These are phyloP conservation scores for Cryptus armator DNA, from an alignment of 2,888 invertebrate species.

Conservation along the genomic window DNA sequence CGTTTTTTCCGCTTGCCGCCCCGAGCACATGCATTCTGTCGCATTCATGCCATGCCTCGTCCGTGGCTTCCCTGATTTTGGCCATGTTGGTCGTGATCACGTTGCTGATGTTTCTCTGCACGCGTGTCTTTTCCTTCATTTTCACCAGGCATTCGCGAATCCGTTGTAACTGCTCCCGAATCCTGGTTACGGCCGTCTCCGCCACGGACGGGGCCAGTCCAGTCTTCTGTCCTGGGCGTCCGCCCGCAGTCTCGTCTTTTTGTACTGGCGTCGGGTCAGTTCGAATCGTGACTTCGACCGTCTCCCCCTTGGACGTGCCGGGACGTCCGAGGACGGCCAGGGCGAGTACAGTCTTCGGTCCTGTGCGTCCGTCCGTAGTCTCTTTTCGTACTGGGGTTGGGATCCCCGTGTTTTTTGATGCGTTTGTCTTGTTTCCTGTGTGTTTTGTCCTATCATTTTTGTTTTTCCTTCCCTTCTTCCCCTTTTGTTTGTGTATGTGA, in stretches of 20 bases:
- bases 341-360: too few species aligned
- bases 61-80: background rate
- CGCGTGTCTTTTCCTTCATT: background rate
- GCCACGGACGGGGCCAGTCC: background rate
- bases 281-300: too few species aligned
- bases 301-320: too few species aligned
- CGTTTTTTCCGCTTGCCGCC: background rate
- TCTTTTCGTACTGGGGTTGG: slow-evolving; percentile 3
- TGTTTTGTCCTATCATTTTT: background rate
- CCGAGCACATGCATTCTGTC: slow-evolving; percentile 25
- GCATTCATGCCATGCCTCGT: slow-evolving; percentile 5
- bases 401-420: slow-evolving; percentile 14
- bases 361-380: too few species aligned
- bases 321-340: too few species aligned
- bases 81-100: slow-evolving; percentile 11
- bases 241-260: background rate
- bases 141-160: background rate
- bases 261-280: background rate
- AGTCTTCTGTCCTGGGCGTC: background rate
- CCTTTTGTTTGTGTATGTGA: background rate
- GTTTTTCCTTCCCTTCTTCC: background rate
- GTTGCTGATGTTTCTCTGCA: slow-evolving; percentile 6
- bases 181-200: background rate
- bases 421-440: background rate
- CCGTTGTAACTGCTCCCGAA: background rate